Evolutionary conservation across 2,888 invertebrate species (phyloP).

Genomic region (Caenorhabditis wallacei): DNA sequence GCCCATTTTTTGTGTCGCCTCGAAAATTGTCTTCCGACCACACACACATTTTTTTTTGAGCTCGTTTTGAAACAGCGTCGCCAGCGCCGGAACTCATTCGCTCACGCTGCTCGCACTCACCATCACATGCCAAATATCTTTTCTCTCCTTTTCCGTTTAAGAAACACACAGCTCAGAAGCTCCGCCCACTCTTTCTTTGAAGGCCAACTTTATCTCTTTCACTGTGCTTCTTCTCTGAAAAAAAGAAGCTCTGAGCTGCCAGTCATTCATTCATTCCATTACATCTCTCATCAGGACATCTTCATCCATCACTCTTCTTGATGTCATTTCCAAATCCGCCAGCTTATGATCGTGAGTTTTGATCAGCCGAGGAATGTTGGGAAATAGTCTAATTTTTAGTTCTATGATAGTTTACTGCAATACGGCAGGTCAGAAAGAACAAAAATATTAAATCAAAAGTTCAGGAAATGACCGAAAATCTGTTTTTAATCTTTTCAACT

Average conservation of each 20-base stretch:
- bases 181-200: slow-evolving; percentile 20
- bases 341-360: slow-evolving; percentile 54
- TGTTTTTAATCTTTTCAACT: background rate
- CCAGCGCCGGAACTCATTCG: slow-evolving; percentile 53
- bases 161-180: slow-evolving; percentile 37
- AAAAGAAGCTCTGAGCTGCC: slow-evolving; percentile 2
- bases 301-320: slow-evolving; percentile 32
- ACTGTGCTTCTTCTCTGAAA: slow-evolving; percentile 37
- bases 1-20: slow-evolving; percentile 3
- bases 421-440: no score
- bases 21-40: slow-evolving; percentile 4
- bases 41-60: slow-evolving; percentile 5
- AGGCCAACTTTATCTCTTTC: slow-evolving; percentile 39
- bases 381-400: background rate
- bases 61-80: slow-evolving; percentile 22
- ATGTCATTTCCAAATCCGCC: slow-evolving; percentile 51
- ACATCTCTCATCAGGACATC: slow-evolving; percentile 26
- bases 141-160: slow-evolving; percentile 52
- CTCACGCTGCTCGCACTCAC: slow-evolving; percentile 48
- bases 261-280: slow-evolving; percentile 23
- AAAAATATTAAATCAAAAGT: no score
- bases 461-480: no score
- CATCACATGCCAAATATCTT: slow-evolving; percentile 61
- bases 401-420: no score
- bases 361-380: no score